Percentiles rank a stretch among this genome's conserved stretches.
These are phyloP conservation scores for Carpatolechia fugitivella DNA, from an alignment of 2,888 invertebrate genomes.

Conservation along the genomic window DNA sequence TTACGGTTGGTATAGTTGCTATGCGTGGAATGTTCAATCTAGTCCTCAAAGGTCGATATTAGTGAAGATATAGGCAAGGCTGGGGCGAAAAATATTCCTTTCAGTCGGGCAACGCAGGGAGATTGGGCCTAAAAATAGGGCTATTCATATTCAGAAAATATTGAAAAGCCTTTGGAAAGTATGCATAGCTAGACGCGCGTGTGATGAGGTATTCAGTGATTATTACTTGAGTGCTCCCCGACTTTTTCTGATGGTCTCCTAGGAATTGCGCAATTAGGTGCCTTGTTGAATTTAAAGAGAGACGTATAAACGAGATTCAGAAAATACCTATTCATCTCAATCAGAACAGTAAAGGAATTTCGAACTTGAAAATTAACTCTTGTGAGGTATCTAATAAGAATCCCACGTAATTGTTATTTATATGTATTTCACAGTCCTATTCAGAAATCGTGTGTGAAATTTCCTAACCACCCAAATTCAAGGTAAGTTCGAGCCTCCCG, in stretches of 20 bases:
- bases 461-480: no score
- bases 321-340: no score
- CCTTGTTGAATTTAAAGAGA: neutral
- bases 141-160: neutral
- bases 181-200: no score
- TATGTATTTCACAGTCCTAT: no score
- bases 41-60: conserved; percentile 1
- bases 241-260: no score
- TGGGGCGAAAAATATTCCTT: neutral
- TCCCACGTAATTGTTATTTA: no score
- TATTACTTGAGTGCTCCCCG: neutral
- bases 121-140: neutral
- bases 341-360: no score
- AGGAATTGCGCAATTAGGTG: no score
- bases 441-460: no score
- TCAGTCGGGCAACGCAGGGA: neutral
- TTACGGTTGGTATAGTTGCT: neutral
- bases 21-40: conserved; percentile 3
- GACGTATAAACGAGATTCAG: neutral
- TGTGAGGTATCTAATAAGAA: neutral
- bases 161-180: neutral
- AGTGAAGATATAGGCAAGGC: neutral
- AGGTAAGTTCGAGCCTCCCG: no score
- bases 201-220: neutral
- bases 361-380: no score